A percentile compares a stretch with the other conserved stretches of the same genome.
Conservation (phyloP, 2,113 vertebrate species). For the Neomonachus schauinslandi region DNA sequence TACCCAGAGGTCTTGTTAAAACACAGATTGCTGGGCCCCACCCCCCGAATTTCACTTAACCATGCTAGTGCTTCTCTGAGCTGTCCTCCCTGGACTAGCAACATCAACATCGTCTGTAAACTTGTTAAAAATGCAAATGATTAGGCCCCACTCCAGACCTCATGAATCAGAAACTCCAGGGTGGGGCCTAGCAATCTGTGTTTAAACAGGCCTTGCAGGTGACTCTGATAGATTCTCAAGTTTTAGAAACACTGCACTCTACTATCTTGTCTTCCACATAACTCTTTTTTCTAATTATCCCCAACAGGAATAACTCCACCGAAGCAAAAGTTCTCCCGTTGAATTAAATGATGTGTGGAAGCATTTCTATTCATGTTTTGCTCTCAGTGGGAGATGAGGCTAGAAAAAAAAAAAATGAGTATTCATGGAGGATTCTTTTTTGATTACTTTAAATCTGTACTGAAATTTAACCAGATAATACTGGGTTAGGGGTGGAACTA, state of each 20-base stretch:
- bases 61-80: neutral
- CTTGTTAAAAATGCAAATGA: slow-evolving; percentile 46
- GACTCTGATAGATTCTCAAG: neutral
- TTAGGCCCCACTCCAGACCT: slow-evolving; percentile 8
- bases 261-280: neutral
- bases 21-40: neutral
- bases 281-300: neutral
- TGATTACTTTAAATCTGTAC: slow-evolving; percentile 57
- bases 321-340: slow-evolving; percentile 28
- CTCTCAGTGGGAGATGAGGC: neutral
- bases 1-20: neutral
- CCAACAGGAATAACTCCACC: neutral
- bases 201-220: slow-evolving; percentile 27
- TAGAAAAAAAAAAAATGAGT: neutral
- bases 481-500: neutral
- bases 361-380: slow-evolving; percentile 30
- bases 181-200: neutral
- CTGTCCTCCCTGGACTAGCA: neutral
- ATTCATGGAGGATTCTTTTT: slow-evolving; percentile 34
- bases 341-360: slow-evolving; percentile 23
- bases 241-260: neutral
- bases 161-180: slow-evolving; percentile 44
- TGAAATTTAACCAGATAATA: slow-evolving; percentile 61
- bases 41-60: neutral
- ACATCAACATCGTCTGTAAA: slow-evolving; percentile 16